These are phyloP conservation scores for Synanceia verrucosa DNA, from an alignment of 2,797 vertebrate species.

Conservation along the genomic window DNA sequence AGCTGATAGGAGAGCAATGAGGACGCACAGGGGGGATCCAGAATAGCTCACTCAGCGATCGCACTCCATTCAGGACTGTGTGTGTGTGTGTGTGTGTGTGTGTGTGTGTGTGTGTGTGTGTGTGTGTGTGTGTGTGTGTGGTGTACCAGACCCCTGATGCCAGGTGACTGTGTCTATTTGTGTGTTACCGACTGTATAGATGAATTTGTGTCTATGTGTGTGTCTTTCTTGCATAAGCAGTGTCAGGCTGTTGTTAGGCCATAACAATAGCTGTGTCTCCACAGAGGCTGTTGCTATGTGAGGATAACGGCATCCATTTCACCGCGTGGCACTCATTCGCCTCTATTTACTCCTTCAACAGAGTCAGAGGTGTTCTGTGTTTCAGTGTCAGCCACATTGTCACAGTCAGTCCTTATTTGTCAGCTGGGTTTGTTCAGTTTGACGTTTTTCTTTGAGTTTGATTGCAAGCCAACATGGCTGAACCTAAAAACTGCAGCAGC, in stretches of 20 bases:
- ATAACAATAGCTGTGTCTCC: constrained; percentile 60
- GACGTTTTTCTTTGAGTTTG: no score
- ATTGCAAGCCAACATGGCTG: background rate
- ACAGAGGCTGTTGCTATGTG: constrained; percentile 50
- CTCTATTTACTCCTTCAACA: constrained; percentile 19
- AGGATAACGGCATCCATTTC: constrained; percentile 52
- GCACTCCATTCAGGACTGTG: constrained; percentile 57
- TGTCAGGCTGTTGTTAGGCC: constrained; percentile 38
- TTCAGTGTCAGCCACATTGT: background rate
- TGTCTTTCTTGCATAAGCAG: constrained; percentile 45
- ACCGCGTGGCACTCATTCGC: constrained; percentile 21
- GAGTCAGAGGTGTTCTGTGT: constrained; percentile 10
- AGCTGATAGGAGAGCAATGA: constrained; percentile 48
- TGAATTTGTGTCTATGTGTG: constrained; percentile 12
- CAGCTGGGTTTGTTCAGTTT: background rate
- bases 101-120: constrained; percentile 3
- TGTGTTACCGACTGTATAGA: constrained; percentile 26
- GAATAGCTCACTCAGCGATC: constrained; percentile 74
- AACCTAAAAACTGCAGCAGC: background rate
- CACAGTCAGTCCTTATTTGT: background rate
- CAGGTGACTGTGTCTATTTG: constrained; percentile 37
- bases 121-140: constrained; percentile 5
- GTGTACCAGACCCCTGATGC: constrained; percentile 5
- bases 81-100: constrained; percentile 18
- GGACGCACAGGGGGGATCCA: constrained; percentile 13